Evolutionary conservation across 2,113 vertebrate genomes (phyloP), one percentile per base, ranked within the genome.

Genomic region (Lethenteron reissneri): DNA sequence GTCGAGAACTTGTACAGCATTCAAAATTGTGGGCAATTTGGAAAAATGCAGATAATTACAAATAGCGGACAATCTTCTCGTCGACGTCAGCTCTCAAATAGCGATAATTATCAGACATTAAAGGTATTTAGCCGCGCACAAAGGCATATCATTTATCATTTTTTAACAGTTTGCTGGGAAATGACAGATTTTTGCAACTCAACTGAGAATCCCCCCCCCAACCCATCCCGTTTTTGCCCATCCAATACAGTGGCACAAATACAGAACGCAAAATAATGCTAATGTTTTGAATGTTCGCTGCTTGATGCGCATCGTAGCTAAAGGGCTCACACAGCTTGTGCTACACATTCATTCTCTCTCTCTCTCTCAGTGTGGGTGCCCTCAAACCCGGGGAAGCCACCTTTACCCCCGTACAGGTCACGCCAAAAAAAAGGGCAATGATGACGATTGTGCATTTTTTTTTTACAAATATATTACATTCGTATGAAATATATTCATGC

Each of bases 101-200:
- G 64, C 64, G 64, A n/a, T 68, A 68, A 68, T 68, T 68, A 68
- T 68, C n/a, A 68, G 64, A 68, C 64, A 68, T 68, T 68, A 68
- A 68, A 68, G 64, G 64, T 25, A 68, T n/a, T 68, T 68, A 68
- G 64, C 64, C 64, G 64, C 41, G 41, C 64, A 68, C 64, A 68
- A 68, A 68, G n/a, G 64, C 64, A 68, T 68, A 68, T 68, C 64
- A 68, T 68, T 68, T 25, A 68, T 68, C 64, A 17, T 68, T 68
- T 68, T 68, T 68, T 17, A 68, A n/a, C 64, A 68, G 64, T 68
- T 68, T 68, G n/a, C n/a, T 17, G 25, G 64, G 64, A 68, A 68
- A 68, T 68, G 25, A 25, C 10, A 25, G 25, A 68, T n/a, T 68
- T 68, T 68, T 68, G n/a, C 64, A 41, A 41, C 41, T 41, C 41